phyloP scores from a whole-genome alignment of 1,140 invertebrate genomes.

The Lepidurus couesii region DNA sequence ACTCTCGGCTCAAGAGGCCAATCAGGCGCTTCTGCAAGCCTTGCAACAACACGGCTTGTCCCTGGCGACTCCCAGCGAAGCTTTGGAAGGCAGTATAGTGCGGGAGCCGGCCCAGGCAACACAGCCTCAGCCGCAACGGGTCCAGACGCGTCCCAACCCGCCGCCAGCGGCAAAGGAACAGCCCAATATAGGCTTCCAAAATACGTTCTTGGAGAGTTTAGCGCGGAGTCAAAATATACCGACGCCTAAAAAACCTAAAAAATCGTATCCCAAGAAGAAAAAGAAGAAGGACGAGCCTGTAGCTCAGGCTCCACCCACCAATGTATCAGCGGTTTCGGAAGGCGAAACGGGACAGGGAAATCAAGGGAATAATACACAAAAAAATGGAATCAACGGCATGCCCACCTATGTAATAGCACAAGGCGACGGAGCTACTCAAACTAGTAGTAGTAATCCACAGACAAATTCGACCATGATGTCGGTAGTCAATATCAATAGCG shows the following conservation, averaged over 20 bases:
- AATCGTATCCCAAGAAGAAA: not conserved
- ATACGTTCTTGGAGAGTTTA: conserved; percentile 31
- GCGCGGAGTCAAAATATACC: conserved; percentile 31
- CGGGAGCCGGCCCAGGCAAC: not conserved
- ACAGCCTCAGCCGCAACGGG: not conserved
- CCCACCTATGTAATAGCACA: not conserved
- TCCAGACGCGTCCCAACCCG: not conserved
- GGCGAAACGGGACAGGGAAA: not conserved
- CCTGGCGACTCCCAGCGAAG: not conserved
- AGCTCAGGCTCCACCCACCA: not conserved
- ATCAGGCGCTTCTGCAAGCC: not conserved
- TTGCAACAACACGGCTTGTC: not conserved
- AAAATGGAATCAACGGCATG: not conserved
- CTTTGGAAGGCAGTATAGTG: not conserved
- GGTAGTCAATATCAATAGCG: conserved; percentile 5
- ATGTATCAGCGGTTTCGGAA: not conserved
- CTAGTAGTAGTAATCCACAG: not conserved
- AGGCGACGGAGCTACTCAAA: not conserved
- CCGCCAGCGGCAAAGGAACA: not conserved
- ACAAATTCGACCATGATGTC: not conserved
- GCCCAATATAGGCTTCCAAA: conserved; percentile 29
- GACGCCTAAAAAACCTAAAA: conserved; percentile 26
- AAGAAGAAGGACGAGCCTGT: conserved; percentile 25
- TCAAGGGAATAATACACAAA: not conserved
- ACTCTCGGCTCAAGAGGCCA: not conserved